Base-by-base conservation (phyloP, 2,797 vertebrate genomes). In the Craterocephalus amniculus region DNA sequence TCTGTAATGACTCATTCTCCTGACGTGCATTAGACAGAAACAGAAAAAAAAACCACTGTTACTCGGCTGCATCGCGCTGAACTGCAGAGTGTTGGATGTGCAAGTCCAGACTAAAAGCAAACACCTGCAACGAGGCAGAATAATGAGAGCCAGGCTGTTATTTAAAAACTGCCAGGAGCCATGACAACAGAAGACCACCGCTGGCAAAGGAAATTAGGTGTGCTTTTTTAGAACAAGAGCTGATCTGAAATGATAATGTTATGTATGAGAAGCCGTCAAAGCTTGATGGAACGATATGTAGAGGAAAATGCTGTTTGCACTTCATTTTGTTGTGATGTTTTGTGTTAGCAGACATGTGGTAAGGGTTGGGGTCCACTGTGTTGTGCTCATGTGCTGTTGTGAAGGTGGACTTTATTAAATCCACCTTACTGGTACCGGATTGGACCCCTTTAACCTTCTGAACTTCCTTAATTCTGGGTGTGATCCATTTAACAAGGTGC, bases 111-210 rank as follows among this genome's bases (percentile, higher is more conserved):
- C 77, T 73, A 59, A 84, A 88, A 82, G 81, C 62, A 64, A 83
- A 81, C 72, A 62, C 62, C 72, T 78, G 66, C 36, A 20, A 60
- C 63, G 67, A 89, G 81, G 78, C 80, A 83, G 84, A 90, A 90
- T 90, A 89, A 91, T 85, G 75, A 88, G 72, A 80, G 66, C 26
- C 32, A 76, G 82, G 67, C 81, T 86, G 86, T 90, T 91, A 91
- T 92, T 93, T 91, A 85, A 88, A 91, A 87, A 87, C 86, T 81
- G 38, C 59, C 38, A 55, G 91, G 83, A 83, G 67, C 84, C 90
- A 93, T 92, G 91, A 91, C 91, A 91, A 93, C 91, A 84, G 86
- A 82, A 70, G 81, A 85, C 86, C 78, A 74, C 78, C 81, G 83
- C 83, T 80, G 75, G 64, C 66, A 40, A 79, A 77, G 67, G 22